Evolutionary conservation across 2,797 vertebrate species (phyloP), one percentile per base, ranked within the genome.

Genomic region (Hypotaenidia philippensis): DNA sequence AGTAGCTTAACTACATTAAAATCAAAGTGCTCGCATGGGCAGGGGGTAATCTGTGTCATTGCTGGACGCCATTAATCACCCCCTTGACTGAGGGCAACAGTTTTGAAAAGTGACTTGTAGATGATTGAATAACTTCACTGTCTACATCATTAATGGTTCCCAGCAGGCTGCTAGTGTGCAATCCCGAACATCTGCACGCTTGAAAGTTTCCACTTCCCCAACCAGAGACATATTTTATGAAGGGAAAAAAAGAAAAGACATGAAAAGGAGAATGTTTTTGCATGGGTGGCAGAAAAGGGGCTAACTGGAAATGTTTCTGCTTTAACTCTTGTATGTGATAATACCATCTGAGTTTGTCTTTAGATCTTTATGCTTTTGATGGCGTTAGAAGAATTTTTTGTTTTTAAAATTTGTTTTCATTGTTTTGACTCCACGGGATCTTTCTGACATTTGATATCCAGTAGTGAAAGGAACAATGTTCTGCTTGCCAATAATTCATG

Each of bases 1-100:
- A 94, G 71, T 63, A 91, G 90, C 75, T 94, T 91, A 93, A 95
- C 79, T 95, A 59, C 64, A 68, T 91, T 84, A 82, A 91, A 95
- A 89, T 59, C 84, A 95, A 94, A 95, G 89, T n/a, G 76, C 36
- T 90, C 84, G 56, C 41, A 27, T 68, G 84, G 57, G 75, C 71
- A 53, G 77, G 87, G 92, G 66, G 77, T 91, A 92, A 64, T 91
- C 86, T 83, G n/a, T 75, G 80, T 93, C 88, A n/a, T 95, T 80
- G 55, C n/a, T 90, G 68, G 81, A 83, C 1, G 9, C 87, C 81
- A 89, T 96, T 94, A 93, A 94, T 97, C 86, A 96, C 61, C 57
- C 90, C 55, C 53, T 91, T 27, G 49, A 87, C 74, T 93, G 57
- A 77, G 60, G 12, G 57, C 66, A 77, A 15, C 23, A 32, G 56